Evolutionary conservation across 2,113 vertebrate species (phyloP), one percentile per base, ranked within the genome.

Genomic region (Hyaena hyaena): DNA sequence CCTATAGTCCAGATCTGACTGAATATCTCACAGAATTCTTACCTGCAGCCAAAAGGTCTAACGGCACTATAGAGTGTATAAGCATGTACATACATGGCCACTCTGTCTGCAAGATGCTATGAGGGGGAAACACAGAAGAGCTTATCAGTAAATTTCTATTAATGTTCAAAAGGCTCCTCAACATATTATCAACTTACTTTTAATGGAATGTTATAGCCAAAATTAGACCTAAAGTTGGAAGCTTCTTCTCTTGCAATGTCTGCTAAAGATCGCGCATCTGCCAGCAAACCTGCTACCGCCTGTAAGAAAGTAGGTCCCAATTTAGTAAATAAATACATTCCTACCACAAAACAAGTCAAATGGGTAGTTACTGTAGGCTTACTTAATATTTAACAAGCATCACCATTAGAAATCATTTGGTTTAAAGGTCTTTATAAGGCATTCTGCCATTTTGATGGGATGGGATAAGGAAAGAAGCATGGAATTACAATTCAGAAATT

Each of bases 31-130:
- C 16, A 83, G 96, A 97, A 96, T 77, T 69, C 98, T 95, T 96
- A 99, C 99, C 99, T 99, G 99, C 99, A 99, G n/a, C 99, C 99
- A 35, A 99, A 99, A 35, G 99, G 99, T 95, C 99, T 99, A 66
- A 99, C 99, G 15, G 99, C 99, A 50, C 99, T 99, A 99, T 99
- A 99, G 45, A 99, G 98, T 0, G 99, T 99, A 98, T 99, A 99
- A 5, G 99, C 99, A 5, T 99, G 99, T 65, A 99, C 99, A 0
- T 99, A 99, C 99, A 99, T 99, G 85, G 99, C 99, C 98, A 99
- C 99, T 99, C 99, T 98, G 97, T 99, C 99, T 1, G 99, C 99
- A 76, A 99, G 99, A 97, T 99, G 99, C 99, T 99, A n/a, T 0
- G 80, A 14, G 11, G 16, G 33, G 45, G 24, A 82, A 92, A 93